phyloP scores from a whole-genome alignment of 2,888 invertebrate genomes.

The Lasioglossum marginatum region DNA sequence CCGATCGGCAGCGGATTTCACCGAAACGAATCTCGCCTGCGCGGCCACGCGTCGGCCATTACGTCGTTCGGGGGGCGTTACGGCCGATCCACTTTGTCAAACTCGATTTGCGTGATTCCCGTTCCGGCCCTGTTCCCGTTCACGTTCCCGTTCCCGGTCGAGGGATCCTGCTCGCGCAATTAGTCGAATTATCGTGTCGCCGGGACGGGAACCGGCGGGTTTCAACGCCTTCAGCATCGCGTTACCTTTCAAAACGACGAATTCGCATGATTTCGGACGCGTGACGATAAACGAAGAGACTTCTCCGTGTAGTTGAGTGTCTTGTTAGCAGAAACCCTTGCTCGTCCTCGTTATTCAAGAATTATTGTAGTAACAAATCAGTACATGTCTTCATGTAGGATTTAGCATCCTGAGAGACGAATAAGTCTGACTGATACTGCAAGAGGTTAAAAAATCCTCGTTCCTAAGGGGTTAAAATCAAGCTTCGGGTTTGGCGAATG shows the following conservation, averaged over 20 bases:
- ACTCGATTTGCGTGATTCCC: conserved; percentile 67
- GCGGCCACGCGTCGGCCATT: conserved; percentile 61
- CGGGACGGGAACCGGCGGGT: not conserved
- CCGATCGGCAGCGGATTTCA: conserved; percentile 28
- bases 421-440: too few species aligned
- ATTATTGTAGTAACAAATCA: too few species aligned
- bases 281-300: not conserved
- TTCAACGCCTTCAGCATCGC: not conserved
- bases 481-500: not conserved
- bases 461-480: not conserved
- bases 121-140: conserved; percentile 23
- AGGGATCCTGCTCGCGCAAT: conserved; percentile 41
- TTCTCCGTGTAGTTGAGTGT: not conserved
- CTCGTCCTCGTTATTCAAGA: not conserved
- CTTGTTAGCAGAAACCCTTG: not conserved
- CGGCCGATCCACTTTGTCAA: conserved; percentile 65
- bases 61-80: conserved; percentile 33
- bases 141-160: not conserved
- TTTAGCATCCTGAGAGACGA: too few species aligned
- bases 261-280: not conserved
- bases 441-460: not conserved
- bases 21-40: conserved; percentile 43
- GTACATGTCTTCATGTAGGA: too few species aligned
- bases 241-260: not conserved
- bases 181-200: conserved; percentile 35